phyloP scores from a whole-genome alignment of 2,113 vertebrate species.

The Brachypodius melanocephalos region DNA sequence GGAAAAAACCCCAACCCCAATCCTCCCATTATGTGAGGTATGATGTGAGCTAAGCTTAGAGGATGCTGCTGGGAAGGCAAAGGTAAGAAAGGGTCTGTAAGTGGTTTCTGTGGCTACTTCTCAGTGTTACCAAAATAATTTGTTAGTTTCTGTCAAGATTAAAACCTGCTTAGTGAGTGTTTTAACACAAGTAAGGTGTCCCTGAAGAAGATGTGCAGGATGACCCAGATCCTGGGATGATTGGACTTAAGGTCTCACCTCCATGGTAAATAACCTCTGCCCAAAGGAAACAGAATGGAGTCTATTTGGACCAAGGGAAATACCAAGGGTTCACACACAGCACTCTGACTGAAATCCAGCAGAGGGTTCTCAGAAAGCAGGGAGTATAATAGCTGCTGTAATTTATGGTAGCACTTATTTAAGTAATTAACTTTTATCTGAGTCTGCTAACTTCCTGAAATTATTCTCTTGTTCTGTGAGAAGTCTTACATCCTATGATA shows the following conservation, averaged over 20 bases:
- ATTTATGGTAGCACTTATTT: constrained; percentile 32
- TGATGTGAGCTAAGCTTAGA: background rate
- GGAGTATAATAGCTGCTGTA: background rate
- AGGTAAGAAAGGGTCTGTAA: background rate
- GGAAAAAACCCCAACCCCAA: background rate
- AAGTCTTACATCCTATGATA: constrained; percentile 25
- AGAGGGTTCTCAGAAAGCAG: background rate
- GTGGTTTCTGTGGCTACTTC: background rate
- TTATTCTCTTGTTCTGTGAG: constrained; percentile 44
- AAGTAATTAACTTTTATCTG: constrained; percentile 54
- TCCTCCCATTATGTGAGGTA: background rate
- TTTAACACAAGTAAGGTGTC: background rate
- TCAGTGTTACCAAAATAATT: background rate
- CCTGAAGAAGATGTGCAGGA: background rate
- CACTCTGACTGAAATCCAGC: background rate
- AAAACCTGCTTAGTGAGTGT: background rate
- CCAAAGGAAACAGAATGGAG: background rate
- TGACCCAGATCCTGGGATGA: background rate
- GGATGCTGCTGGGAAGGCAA: background rate
- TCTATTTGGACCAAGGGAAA: background rate
- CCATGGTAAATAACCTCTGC: background rate
- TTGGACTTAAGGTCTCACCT: background rate
- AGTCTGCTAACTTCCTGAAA: constrained; percentile 44
- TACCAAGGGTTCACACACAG: background rate
- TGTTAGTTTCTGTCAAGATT: background rate